Conservation (phyloP, 2,797 vertebrate genomes). For the Enteromius fasciolatus region DNA sequence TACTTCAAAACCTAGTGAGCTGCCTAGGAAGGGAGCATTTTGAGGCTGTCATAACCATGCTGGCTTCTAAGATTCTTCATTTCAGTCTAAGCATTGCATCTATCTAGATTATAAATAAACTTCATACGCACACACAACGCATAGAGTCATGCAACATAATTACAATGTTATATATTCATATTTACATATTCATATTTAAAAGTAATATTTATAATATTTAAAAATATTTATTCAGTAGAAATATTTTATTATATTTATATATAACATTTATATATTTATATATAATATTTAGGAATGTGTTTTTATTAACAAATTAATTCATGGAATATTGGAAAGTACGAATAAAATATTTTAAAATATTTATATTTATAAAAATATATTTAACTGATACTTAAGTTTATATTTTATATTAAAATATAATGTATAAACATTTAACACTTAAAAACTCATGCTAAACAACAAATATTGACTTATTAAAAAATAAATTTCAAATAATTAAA, state of each 20-base stretch:
- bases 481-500: not conserved
- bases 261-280: too few species aligned
- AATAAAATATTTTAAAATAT: too few species aligned
- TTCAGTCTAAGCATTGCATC: not conserved
- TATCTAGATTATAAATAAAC: too few species aligned
- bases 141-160: too few species aligned
- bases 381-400: not conserved
- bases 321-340: not conserved
- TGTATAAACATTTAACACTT: not conserved
- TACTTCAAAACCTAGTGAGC: not conserved
- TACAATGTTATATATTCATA: too few species aligned
- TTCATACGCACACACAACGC: too few species aligned
- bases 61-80: not conserved
- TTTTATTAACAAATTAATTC: not conserved
- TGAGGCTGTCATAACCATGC: not conserved
- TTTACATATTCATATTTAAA: too few species aligned
- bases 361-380: not conserved
- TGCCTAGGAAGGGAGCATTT: not conserved
- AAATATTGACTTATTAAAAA: not conserved
- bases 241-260: too few species aligned
- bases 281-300: too few species aligned
- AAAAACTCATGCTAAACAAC: not conserved
- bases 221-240: not conserved
- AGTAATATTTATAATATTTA: not conserved
- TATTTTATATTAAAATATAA: not conserved